Percentiles rank a stretch among this genome's conserved stretches.
Evolutionary conservation across 2,797 vertebrate species (phyloP).

Genomic region (Sebastes hubbsi): DNA sequence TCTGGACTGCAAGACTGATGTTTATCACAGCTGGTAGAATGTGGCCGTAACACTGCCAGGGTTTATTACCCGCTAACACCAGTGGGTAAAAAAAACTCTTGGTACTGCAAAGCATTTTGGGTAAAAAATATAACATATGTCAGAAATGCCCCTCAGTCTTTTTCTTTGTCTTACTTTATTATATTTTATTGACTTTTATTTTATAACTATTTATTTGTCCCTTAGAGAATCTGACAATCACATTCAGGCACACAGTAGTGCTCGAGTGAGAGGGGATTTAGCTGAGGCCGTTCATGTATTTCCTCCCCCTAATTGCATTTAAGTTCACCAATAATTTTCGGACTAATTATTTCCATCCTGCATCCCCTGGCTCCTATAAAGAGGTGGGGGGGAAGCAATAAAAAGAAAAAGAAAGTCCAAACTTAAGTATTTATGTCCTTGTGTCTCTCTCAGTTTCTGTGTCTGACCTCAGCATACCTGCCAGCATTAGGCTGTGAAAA

Average conservation of each 20-base stretch:
- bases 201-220: background rate
- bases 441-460: background rate
- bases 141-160: background rate
- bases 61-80: slow-evolving; percentile 33
- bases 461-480: background rate
- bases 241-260: background rate
- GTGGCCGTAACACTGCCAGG: background rate
- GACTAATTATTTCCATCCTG: slow-evolving; percentile 33
- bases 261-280: background rate
- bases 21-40: slow-evolving; percentile 56
- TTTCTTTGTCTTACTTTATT: background rate
- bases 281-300: slow-evolving; percentile 1
- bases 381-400: background rate
- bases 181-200: background rate
- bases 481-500: background rate
- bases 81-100: background rate
- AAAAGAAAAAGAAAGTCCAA: slow-evolving; percentile 2
- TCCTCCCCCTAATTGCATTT: slow-evolving; percentile 37
- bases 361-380: slow-evolving; percentile 16
- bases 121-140: background rate
- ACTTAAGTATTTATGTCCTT: slow-evolving; percentile 11
- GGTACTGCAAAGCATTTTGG: background rate
- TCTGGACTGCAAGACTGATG: slow-evolving; percentile 37
- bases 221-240: background rate
- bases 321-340: slow-evolving; percentile 25